A percentile compares a stretch with the other conserved stretches of the same genome.
These are phyloP conservation scores for Tetanocera ferruginea DNA, from an alignment of 2,888 invertebrate species.

Conservation along the genomic window DNA sequence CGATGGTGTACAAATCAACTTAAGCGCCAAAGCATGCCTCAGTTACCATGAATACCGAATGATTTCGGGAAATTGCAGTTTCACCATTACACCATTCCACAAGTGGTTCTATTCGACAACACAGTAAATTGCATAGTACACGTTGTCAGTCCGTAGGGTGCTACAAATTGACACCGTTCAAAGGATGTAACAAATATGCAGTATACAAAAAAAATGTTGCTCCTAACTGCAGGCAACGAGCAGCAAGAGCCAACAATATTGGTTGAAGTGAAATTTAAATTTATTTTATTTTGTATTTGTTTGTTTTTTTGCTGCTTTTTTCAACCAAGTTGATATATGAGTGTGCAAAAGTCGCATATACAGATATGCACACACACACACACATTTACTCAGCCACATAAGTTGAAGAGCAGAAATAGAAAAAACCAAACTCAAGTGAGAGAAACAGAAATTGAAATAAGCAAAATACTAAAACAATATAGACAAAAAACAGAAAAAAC, in stretches of 20 bases:
- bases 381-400: neutral
- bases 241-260: neutral
- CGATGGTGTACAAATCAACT: too few relatives aligned
- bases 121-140: too few relatives aligned
- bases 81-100: too few relatives aligned
- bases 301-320: neutral
- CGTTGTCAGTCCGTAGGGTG: too few relatives aligned
- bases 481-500: neutral
- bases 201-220: neutral
- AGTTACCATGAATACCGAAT: too few relatives aligned
- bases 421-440: neutral
- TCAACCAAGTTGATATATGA: slow-evolving; percentile 9
- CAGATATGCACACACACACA: slow-evolving; percentile 1
- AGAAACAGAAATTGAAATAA: slow-evolving; percentile 21
- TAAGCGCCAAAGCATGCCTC: too few relatives aligned
- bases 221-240: neutral
- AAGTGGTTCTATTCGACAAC: too few relatives aligned
- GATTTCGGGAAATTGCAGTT: too few relatives aligned
- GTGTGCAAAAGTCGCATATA: neutral
- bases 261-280: neutral
- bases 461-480: slow-evolving; percentile 6
- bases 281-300: neutral
- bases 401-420: neutral
- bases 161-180: neutral
- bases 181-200: neutral